A percentile compares a stretch with the other conserved stretches of the same genome.
phyloP scores from a whole-genome alignment of 2,113 vertebrate genomes.

The Ophiodon elongatus region DNA sequence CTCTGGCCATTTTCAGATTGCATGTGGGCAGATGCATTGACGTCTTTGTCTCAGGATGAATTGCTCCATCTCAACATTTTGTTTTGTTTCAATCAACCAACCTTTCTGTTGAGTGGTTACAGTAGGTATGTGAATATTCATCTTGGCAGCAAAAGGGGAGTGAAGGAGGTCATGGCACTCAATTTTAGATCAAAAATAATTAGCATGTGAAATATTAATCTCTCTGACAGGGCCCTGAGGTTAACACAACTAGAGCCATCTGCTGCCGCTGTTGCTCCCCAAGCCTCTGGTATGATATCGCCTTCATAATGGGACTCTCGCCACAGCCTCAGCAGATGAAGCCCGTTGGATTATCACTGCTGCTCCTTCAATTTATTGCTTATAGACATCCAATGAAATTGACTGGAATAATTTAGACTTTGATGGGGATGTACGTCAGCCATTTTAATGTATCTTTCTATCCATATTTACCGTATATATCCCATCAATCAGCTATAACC shows the following conservation, averaged over 20 bases:
- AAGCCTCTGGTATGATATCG: conserved; percentile 47
- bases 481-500: conserved; percentile 32
- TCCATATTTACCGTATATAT: conserved; percentile 17
- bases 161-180: conserved; percentile 55
- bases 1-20: conserved; percentile 12
- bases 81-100: conserved; percentile 50
- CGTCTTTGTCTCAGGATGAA: conserved; percentile 31
- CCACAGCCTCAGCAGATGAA: conserved; percentile 47
- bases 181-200: conserved; percentile 79
- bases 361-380: conserved; percentile 61
- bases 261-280: conserved; percentile 53
- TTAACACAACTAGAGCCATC: conserved; percentile 68
- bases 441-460: conserved; percentile 31
- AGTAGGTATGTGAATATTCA: conserved; percentile 30
- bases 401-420: conserved; percentile 51
- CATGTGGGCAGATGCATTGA: conserved; percentile 49
- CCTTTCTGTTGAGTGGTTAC: conserved; percentile 33
- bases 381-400: conserved; percentile 63
- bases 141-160: conserved; percentile 46
- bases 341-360: conserved; percentile 41
- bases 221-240: conserved; percentile 67
- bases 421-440: conserved; percentile 32
- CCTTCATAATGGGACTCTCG: conserved; percentile 47
- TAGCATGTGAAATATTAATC: conserved; percentile 74
- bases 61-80: conserved; percentile 19